Conservation (phyloP, 2,113 vertebrate genomes). For the Indicator maculatus region DNA sequence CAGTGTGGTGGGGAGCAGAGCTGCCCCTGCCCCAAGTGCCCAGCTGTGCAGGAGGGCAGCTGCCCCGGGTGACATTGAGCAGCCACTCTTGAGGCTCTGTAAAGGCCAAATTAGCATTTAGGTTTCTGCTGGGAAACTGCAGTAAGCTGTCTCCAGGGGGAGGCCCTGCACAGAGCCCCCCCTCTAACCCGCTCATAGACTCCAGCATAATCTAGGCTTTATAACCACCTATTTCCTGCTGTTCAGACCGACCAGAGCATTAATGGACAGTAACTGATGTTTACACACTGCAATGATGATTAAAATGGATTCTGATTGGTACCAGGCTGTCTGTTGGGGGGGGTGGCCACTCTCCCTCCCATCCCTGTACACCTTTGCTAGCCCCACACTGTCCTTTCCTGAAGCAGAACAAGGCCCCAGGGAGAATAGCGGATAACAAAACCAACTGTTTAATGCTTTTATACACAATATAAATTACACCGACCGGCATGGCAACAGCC, state of each 20-base stretch:
- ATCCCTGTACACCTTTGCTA: fast-evolving
- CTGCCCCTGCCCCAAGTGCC: neutral
- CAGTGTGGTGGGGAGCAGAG: neutral
- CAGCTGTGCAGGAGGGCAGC: neutral
- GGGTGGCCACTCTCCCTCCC: neutral
- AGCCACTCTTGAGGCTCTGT: neutral
- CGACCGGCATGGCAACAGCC: constrained; percentile 34
- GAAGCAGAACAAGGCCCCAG: neutral
- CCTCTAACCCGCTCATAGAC: constrained; percentile 61
- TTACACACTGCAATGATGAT: constrained; percentile 63
- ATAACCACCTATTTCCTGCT: constrained; percentile 50
- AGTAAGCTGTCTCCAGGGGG: constrained; percentile 17
- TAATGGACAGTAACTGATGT: constrained; percentile 62
- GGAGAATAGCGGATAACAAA: constrained; percentile 57
- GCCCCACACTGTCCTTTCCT: fast-evolving
- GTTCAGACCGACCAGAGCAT: constrained; percentile 36
- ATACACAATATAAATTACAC: constrained; percentile 78
- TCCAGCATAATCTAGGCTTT: constrained; percentile 60
- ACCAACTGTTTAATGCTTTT: constrained; percentile 70
- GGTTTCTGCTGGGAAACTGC: constrained; percentile 70
- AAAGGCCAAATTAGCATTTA: constrained; percentile 77
- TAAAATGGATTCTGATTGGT: constrained; percentile 64
- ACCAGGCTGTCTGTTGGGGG: neutral
- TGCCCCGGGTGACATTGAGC: neutral
- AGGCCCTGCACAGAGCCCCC: neutral